Percentiles rank a stretch among this genome's conserved stretches.
Conservation (phyloP, 2,888 invertebrate genomes). For the Sericinus montela region DNA sequence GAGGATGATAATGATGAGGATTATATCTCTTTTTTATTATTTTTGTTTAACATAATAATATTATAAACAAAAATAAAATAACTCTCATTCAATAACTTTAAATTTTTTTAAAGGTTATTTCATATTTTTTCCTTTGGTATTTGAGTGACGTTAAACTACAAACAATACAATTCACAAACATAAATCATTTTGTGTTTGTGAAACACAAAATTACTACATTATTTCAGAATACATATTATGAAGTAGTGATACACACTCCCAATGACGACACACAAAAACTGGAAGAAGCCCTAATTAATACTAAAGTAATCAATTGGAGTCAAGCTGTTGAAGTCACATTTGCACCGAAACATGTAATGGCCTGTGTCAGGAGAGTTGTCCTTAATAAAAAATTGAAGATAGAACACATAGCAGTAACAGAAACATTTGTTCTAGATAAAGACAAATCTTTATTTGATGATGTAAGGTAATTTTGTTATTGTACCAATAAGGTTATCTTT, state of each 20-base stretch:
- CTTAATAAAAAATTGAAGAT: slow-evolving; percentile 26
- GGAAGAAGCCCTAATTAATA: slow-evolving; percentile 38
- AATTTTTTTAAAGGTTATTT: too few species aligned
- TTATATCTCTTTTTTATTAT: too few species aligned
- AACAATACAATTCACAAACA: too few species aligned
- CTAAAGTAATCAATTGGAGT: slow-evolving; percentile 45
- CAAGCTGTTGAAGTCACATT: slow-evolving; percentile 33
- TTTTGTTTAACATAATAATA: too few species aligned
- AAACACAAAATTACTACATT: background rate
- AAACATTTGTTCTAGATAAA: slow-evolving; percentile 33
- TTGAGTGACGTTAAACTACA: too few species aligned
- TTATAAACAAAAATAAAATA: too few species aligned
- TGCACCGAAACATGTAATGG: slow-evolving; percentile 30
- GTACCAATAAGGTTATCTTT: background rate
- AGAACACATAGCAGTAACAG: slow-evolving; percentile 18
- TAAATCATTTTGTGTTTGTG: too few species aligned
- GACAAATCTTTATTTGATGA: slow-evolving; percentile 28
- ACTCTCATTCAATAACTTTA: too few species aligned
- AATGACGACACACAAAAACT: slow-evolving; percentile 37
- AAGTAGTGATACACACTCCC: slow-evolving; percentile 44
- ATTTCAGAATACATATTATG: slow-evolving; percentile 39
- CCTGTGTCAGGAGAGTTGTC: slow-evolving; percentile 30
- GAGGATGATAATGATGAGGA: too few species aligned
- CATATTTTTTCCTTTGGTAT: too few species aligned
- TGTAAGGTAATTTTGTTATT: slow-evolving; percentile 35